Evolutionary conservation across 1,140 invertebrate species (phyloP), one percentile per base, ranked within the genome.

Genomic region (Nymphalis io): DNA sequence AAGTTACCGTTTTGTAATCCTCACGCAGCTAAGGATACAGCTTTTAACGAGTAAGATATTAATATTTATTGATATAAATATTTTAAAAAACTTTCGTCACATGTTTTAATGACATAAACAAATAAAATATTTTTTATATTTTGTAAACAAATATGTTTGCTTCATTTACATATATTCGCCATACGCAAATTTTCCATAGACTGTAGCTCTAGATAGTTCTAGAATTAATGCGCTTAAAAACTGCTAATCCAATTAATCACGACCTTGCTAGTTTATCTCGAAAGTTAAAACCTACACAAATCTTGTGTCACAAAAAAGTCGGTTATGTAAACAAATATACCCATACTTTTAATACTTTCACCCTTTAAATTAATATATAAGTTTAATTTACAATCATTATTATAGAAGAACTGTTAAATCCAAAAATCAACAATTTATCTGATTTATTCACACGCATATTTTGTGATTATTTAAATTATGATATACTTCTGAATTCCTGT

Each of bases 1-100:
- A 78, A 88, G 65, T 82, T 90, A 73, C 88, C 87, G 46, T 89
- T 84, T 70, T 90, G 88, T 73, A 88, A 90, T 80, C 87, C 87
- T 46, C 79, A 81, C 18, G 78, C 72, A 51, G 74, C 75, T 59
- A 83, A 85, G 51, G 82, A 81, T 68, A 70, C 81, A 53, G 72
- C 42, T 20, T 74, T 70, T 57, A 82, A 83, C 42, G 87, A 90
- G 88, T 90, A 33, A 60, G 68, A 60, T 23, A 44, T 59, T 59
- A 39, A n/a, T 40, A 21, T 51, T 63, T 51, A 53, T 38, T 40
- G 0, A n/a, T 21, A 23, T 33, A 3, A n/a, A 16, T 27, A 33
- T 44, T 44, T 44, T 15, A 44, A 11, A 12, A 23, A 61, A 8
- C 27, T 8, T 33, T 8, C 27, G 10, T 33, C 6, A 8, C 1